Conservation (phyloP, 2,113 vertebrate genomes). For the Sinocyclocheilus maitianheensis region DNA sequence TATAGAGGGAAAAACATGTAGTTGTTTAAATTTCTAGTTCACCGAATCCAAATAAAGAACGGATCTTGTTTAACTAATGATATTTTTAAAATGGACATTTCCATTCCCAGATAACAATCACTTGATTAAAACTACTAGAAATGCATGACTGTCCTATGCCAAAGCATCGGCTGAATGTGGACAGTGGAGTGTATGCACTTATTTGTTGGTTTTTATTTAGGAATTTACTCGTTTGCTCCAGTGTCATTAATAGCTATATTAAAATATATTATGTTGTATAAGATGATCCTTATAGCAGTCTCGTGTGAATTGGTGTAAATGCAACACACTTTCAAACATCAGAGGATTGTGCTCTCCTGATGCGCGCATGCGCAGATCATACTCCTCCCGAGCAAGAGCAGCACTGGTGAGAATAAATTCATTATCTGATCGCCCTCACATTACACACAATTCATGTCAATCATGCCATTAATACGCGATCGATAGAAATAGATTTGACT, state of each 20-base stretch:
- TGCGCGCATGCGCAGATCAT: slow-evolving; percentile 73
- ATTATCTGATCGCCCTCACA: slow-evolving; percentile 57
- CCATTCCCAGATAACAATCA: background rate
- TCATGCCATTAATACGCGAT: background rate
- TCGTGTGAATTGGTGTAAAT: background rate
- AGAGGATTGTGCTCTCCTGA: background rate
- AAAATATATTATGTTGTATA: background rate
- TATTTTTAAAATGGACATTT: background rate
- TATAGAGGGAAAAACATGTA: too few species aligned
- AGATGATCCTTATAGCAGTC: background rate
- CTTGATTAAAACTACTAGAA: background rate
- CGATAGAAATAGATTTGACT: slow-evolving; percentile 44
- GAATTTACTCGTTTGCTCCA: background rate
- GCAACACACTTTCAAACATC: slow-evolving; percentile 8
- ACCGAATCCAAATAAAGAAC: background rate
- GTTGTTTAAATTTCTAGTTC: background rate
- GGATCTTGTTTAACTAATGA: background rate
- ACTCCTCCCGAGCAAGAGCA: slow-evolving; percentile 74
- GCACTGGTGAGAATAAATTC: slow-evolving; percentile 78
- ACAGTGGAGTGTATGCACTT: background rate
- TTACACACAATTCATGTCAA: slow-evolving; percentile 24
- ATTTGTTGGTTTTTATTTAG: background rate
- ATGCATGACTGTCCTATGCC: background rate
- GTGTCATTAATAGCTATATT: background rate
- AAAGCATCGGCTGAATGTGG: background rate